These are phyloP conservation scores for Calliopum simillimum DNA, from an alignment of 2,888 invertebrate genomes.

Conservation along the genomic window DNA sequence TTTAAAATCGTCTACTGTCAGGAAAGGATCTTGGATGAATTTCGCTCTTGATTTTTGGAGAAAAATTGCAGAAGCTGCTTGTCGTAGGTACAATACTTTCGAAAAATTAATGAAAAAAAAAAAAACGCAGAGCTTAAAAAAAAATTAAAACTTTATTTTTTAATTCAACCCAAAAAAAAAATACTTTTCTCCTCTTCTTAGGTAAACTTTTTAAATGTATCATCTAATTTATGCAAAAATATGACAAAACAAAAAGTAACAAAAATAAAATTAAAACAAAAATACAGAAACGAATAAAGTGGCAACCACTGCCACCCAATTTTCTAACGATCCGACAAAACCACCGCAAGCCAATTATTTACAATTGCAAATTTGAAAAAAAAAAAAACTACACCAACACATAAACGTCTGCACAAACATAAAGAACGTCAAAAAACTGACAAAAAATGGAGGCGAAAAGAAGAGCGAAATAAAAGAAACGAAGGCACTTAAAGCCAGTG, in stretches of 20 bases:
- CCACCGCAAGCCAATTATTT: constrained; percentile 60
- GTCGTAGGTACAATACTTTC: no score
- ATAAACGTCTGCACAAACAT: constrained; percentile 14
- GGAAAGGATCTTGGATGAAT: no score
- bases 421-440: constrained; percentile 19
- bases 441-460: constrained; percentile 30
- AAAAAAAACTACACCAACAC: constrained; percentile 8
- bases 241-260: constrained; percentile 6
- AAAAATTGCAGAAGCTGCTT: no score
- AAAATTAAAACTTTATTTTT: no score
- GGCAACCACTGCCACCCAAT: constrained; percentile 67
- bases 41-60: no score
- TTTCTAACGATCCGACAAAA: constrained; percentile 64
- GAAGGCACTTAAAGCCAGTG: constrained; percentile 40
- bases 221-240: constrained; percentile 24
- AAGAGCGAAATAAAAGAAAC: neutral
- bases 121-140: no score
- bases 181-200: no score
- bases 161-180: no score
- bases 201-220: neutral
- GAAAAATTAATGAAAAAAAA: no score
- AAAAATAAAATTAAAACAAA: constrained; percentile 18
- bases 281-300: constrained; percentile 56
- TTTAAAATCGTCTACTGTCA: no score
- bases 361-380: constrained; percentile 65